Evolutionary conservation across 2,797 vertebrate species (phyloP), one percentile per base, ranked within the genome.

Genomic region (Myiothlypis chrysogaster): DNA sequence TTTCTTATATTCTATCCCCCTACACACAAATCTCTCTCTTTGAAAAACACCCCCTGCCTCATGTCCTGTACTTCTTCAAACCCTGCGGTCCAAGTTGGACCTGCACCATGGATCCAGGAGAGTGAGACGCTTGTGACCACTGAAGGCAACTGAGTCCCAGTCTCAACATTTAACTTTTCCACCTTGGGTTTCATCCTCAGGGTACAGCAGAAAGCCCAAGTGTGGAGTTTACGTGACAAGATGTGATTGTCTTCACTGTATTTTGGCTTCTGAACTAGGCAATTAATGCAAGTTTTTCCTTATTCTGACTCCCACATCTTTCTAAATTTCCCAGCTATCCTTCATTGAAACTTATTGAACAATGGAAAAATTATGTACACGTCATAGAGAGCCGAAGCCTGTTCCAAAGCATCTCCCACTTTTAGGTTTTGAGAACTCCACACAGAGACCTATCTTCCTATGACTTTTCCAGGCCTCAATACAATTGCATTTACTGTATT

Each of bases 21-120:
- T 47, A 47, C 46, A 25, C 14, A 25, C 2, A 14, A 12, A 2
- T 25, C 8, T 70, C 23, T 28, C 7, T 46, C 10, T 27, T 25
- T 18, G 49, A n/a, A 27, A 49, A 41, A 16, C 27, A 23, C 6
- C 1, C 10, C 22, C 22, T 37, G 27, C n/a, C 22, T 43, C 32
- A n/a, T 0, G 0, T 15, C 27, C 12, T 25, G 32, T 56, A 15
- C 10, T 9, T 52, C 28, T 34, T 15, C 53, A 78, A 21, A 22
- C 5, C 5, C 41, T 64, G 15, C 1, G 0, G 2, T 56, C 22
- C 1, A 3, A 2, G 10, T 3, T 64, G 28, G 10, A n/a, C 9
- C 28, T 30, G 27, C 19, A 25, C 11, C 23, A 47, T 12, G 20
- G 25, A 46, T n/a, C 28, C 9, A 23, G 22, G 30, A 13, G 10